phyloP scores from a whole-genome alignment of 2,113 vertebrate species.

The Melanostigma gelatinosum region DNA sequence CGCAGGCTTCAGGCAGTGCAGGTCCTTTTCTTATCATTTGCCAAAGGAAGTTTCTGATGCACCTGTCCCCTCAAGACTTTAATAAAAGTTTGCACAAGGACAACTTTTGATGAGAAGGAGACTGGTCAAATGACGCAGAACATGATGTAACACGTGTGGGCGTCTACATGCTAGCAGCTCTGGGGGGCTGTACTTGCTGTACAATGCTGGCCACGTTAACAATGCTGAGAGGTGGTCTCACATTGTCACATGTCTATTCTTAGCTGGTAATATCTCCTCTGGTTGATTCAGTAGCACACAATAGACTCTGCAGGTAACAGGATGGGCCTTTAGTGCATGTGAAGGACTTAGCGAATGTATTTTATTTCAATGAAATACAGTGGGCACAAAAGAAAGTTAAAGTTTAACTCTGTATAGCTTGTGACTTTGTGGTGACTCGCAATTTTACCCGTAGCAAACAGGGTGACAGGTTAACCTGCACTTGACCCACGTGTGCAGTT shows the following conservation, averaged over 20 bases:
- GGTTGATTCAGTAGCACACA: neutral
- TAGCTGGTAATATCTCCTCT: neutral
- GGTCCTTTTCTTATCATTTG: conserved; percentile 38
- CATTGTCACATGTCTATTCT: neutral
- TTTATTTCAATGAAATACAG: neutral
- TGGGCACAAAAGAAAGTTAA: neutral
- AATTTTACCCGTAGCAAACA: neutral
- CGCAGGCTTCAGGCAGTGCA: conserved; percentile 24
- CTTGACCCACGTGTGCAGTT: neutral
- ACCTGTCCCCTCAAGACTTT: conserved; percentile 34
- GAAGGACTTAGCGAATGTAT: neutral
- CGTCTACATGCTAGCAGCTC: neutral
- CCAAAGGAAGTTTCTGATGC: conserved; percentile 38
- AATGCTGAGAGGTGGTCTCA: too few species aligned
- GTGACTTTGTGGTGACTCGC: neutral
- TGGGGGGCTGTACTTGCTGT: neutral
- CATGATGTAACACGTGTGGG: neutral
- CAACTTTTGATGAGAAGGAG: conserved; percentile 19
- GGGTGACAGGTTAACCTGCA: neutral
- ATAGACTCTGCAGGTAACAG: neutral
- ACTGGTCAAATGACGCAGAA: conserved; percentile 8
- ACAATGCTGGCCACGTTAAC: too few species aligned
- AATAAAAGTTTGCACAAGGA: conserved; percentile 24
- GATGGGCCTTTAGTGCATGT: neutral
- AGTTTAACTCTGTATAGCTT: neutral